Conservation (phyloP, 2,797 vertebrate species). For the Smutsia gigantea region DNA sequence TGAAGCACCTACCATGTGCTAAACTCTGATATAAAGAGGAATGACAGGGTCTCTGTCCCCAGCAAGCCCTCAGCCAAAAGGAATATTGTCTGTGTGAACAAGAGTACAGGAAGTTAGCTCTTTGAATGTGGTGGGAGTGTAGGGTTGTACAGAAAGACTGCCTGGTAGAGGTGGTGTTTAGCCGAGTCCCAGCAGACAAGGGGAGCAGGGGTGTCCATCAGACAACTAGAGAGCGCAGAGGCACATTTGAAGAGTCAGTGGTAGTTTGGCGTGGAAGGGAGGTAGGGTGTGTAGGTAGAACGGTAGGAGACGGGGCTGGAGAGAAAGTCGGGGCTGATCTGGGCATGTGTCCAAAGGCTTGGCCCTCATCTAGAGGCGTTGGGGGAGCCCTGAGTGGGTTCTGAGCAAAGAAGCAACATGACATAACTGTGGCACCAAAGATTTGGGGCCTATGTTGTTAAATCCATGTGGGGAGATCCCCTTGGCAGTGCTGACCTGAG, state of each 20-base stretch:
- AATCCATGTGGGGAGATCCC: not conserved
- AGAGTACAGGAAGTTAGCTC: not conserved
- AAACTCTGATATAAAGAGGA: not conserved
- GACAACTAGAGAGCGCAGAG: not conserved
- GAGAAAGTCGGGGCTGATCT: not conserved
- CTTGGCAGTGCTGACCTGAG: not conserved
- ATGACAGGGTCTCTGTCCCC: not conserved
- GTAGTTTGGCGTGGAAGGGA: not conserved
- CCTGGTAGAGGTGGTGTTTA: not conserved
- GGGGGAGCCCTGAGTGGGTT: not conserved
- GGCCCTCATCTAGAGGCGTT: too few relatives aligned
- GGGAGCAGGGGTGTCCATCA: not conserved
- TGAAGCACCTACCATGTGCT: not conserved
- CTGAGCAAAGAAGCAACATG: not conserved
- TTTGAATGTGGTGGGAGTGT: not conserved
- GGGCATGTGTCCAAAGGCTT: not conserved
- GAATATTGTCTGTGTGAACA: not conserved
- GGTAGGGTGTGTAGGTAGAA: not conserved
- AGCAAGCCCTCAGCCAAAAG: not conserved
- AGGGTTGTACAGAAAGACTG: not conserved
- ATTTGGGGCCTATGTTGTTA: not conserved
- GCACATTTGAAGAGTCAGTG: accelerated
- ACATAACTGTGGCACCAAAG: not conserved
- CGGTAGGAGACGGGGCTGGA: not conserved
- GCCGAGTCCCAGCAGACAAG: not conserved